Percentiles rank a stretch among this genome's conserved stretches.
Conservation (phyloP, 2,113 vertebrate genomes). For the Pluvialis apricaria region DNA sequence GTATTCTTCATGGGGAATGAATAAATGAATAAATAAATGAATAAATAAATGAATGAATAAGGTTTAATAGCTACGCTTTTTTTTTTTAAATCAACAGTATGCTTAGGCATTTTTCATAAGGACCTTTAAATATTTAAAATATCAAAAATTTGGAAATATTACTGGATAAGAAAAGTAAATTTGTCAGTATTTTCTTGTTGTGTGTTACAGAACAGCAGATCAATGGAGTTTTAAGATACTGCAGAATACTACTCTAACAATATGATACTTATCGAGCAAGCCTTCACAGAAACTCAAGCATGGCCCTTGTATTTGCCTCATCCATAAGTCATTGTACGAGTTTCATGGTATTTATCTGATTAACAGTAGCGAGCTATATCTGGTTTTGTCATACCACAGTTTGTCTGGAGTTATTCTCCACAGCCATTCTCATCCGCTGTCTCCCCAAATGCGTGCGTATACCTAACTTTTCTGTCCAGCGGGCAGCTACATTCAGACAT, state of each 20-base stretch:
- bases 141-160: not conserved
- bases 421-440: rapidly evolving
- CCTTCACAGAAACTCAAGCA: not conserved
- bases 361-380: not conserved
- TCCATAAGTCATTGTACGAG: not conserved
- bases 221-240: not conserved
- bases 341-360: not conserved
- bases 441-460: not conserved
- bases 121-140: not conserved
- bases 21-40: not conserved
- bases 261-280: not conserved
- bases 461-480: not conserved
- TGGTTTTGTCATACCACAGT: not conserved
- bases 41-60: not conserved
- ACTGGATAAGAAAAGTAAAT: not conserved
- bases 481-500: not conserved
- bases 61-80: not conserved
- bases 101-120: not conserved
- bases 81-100: not conserved
- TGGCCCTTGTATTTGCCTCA: not conserved
- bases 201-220: not conserved
- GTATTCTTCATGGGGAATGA: not conserved
- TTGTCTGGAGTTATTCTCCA: not conserved
- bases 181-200: not conserved
- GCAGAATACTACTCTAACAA: not conserved